phyloP scores from a whole-genome alignment of 2,888 invertebrate genomes.

The Macaria notata region DNA sequence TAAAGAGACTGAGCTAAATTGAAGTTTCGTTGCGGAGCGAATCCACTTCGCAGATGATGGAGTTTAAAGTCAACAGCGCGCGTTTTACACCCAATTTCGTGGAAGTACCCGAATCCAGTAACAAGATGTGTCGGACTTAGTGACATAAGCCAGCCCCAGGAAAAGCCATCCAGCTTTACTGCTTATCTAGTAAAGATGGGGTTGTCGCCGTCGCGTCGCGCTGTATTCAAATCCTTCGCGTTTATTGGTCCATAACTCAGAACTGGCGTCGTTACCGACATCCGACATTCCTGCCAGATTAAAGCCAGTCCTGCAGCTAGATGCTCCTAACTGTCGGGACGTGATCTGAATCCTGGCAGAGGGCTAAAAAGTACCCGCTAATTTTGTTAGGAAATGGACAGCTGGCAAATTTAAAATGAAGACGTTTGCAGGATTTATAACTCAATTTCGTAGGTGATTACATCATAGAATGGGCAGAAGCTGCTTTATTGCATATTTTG shows the following conservation, averaged over 20 bases:
- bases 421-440: constrained; percentile 53
- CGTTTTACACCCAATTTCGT: constrained; percentile 20
- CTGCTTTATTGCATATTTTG: constrained; percentile 29
- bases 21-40: neutral
- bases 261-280: constrained; percentile 59
- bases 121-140: constrained; percentile 25
- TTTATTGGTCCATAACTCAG: constrained; percentile 74
- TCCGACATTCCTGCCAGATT: constrained; percentile 69
- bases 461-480: constrained; percentile 34
- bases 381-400: constrained; percentile 54
- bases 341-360: constrained; percentile 54
- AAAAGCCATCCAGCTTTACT: constrained; percentile 39
- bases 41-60: constrained; percentile 6
- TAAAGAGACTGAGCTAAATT: constrained; percentile 1
- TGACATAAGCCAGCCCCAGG: constrained; percentile 31
- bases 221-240: constrained; percentile 63
- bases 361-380: constrained; percentile 59
- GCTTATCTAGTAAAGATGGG: constrained; percentile 44
- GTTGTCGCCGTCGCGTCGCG: constrained; percentile 56
- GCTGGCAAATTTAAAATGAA: constrained; percentile 53
- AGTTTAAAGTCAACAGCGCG: constrained; percentile 13
- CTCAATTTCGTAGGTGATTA: constrained; percentile 50
- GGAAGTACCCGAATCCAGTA: constrained; percentile 21
- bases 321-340: constrained; percentile 54
- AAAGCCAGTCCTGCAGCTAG: constrained; percentile 54